Conservation (phyloP, 2,797 vertebrate species). For the Danio tinwini region DNA sequence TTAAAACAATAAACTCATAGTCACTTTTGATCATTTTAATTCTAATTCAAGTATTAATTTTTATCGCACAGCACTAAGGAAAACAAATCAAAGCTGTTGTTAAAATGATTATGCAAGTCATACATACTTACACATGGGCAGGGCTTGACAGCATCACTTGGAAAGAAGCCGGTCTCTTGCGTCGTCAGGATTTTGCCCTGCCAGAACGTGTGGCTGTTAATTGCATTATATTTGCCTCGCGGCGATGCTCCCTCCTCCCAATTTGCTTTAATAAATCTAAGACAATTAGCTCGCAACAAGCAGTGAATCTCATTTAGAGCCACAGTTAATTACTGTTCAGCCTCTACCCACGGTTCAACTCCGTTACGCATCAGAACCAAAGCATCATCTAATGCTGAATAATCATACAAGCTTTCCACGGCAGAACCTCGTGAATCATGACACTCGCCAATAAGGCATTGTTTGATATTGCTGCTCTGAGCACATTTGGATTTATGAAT, state of each 20-base stretch:
- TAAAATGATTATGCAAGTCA: constrained; percentile 5
- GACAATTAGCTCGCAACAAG: constrained; percentile 73
- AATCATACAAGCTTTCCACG: constrained; percentile 65
- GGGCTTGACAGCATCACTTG: constrained; percentile 92
- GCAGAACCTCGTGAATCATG: constrained; percentile 39
- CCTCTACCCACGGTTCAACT: constrained; percentile 73
- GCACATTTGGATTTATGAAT: constrained; percentile 38
- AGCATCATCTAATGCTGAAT: constrained; percentile 75
- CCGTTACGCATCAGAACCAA: constrained; percentile 76
- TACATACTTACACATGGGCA: constrained; percentile 89
- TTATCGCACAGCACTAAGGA: not conserved
- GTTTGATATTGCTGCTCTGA: constrained; percentile 41
- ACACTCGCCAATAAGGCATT: constrained; percentile 16
- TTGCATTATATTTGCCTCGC: constrained; percentile 67
- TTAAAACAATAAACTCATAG: not conserved
- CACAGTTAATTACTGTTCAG: constrained; percentile 68
- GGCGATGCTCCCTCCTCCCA: constrained; percentile 51
- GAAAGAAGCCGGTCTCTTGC: constrained; percentile 94
- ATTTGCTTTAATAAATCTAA: constrained; percentile 69
- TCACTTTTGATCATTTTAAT: not conserved
- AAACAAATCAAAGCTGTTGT: not conserved
- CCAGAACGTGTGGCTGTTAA: constrained; percentile 70
- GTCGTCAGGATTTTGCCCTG: constrained; percentile 91
- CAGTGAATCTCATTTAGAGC: constrained; percentile 67
- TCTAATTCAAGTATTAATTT: not conserved